Percentiles rank a stretch among this genome's conserved stretches.
phyloP scores from a whole-genome alignment of 2,113 vertebrate genomes.

The Ondatra zibethicus region DNA sequence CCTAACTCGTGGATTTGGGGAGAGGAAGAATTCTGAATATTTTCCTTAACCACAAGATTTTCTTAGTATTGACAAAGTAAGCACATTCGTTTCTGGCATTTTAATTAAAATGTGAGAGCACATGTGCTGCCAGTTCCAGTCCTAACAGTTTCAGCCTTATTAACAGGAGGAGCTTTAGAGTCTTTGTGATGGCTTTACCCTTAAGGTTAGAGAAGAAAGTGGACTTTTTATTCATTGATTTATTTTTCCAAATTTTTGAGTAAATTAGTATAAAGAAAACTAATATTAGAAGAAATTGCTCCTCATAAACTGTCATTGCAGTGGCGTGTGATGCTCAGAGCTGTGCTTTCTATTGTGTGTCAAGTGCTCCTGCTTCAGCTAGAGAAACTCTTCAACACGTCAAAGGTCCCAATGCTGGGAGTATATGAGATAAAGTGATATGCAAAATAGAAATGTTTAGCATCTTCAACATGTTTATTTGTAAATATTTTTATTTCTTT shows the following conservation, averaged over 20 bases:
- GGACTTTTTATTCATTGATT: neutral
- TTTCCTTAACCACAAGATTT: neutral
- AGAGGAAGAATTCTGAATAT: neutral
- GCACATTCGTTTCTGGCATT: neutral
- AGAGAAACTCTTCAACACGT: neutral
- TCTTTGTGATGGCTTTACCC: neutral
- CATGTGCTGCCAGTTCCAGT: neutral
- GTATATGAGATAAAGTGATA: neutral
- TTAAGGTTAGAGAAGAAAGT: neutral
- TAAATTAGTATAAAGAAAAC: neutral
- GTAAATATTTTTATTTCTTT: neutral
- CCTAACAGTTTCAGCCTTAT: neutral
- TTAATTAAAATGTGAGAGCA: neutral
- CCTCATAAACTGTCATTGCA: neutral
- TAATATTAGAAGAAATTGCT: neutral
- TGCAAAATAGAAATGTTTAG: neutral
- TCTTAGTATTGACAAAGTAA: neutral
- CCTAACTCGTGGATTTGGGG: neutral
- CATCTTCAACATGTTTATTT: neutral
- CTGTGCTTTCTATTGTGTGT: neutral
- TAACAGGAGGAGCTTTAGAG: neutral
- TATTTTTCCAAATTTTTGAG: neutral
- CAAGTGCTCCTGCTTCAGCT: neutral
- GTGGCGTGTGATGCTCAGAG: neutral
- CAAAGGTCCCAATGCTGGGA: neutral